Conservation (phyloP, 1,140 invertebrate genomes). For the Heliconius himera region DNA sequence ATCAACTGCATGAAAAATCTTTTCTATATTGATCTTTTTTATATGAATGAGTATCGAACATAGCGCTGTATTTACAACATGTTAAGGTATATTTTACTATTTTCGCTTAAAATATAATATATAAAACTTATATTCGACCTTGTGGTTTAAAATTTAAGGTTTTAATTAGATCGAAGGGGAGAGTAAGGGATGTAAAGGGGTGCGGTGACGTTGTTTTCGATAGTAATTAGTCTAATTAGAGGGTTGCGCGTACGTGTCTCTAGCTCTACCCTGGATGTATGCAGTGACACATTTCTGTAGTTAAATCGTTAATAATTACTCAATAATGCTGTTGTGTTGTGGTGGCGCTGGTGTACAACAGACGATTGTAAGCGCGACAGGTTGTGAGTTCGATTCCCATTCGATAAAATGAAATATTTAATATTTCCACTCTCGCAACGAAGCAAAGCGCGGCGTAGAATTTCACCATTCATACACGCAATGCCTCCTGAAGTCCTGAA, state of each 20-base stretch:
- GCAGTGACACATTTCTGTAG: neutral
- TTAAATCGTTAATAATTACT: neutral
- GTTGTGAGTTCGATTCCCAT: no score
- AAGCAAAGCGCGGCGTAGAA: no score
- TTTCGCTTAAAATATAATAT: neutral
- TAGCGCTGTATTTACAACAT: neutral
- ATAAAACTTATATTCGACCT: conserved; percentile 20
- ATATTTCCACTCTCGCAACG: no score
- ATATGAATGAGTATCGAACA: neutral
- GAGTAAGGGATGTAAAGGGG: conserved; percentile 22
- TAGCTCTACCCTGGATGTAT: neutral
- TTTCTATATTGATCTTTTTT: neutral
- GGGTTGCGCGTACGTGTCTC: conserved; percentile 43
- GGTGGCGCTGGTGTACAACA: no score
- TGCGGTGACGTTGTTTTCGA: conserved; percentile 47
- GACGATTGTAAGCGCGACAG: no score
- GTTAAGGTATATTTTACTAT: neutral
- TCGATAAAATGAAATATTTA: no score
- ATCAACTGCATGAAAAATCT: neutral
- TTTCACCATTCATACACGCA: no score
- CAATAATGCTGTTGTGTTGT: no score
- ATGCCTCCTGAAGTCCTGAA: no score
- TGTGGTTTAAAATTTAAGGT: conserved; percentile 16
- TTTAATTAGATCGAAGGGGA: conserved; percentile 26
- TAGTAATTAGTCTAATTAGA: conserved; percentile 69